Evolutionary conservation across 1,140 invertebrate species (phyloP).

Genomic region (Hycleus phaleratus): DNA sequence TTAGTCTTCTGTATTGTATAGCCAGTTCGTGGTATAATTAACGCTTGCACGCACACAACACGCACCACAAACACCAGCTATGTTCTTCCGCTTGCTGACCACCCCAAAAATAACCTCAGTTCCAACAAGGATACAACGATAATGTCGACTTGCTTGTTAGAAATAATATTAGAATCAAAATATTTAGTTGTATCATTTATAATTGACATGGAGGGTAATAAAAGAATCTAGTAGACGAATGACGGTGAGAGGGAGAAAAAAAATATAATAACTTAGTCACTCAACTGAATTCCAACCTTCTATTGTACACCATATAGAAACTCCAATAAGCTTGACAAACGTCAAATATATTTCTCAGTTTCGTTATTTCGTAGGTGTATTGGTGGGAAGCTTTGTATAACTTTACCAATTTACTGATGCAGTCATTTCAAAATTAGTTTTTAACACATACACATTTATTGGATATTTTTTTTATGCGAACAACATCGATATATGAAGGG

Average conservation of each 20-base stretch:
- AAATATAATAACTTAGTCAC: too few species aligned
- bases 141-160: too few species aligned
- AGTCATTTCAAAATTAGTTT: conserved; percentile 19
- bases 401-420: conserved; percentile 21
- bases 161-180: too few species aligned
- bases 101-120: conserved; percentile 24
- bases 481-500: not conserved
- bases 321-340: not conserved
- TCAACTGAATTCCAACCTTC: not conserved
- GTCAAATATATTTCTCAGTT: not conserved
- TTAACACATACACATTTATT: not conserved
- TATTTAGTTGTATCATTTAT: too few species aligned
- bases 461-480: not conserved
- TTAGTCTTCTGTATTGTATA: conserved; percentile 17
- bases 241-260: too few species aligned
- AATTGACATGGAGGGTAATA: too few species aligned
- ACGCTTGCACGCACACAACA: conserved; percentile 31
- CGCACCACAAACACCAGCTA: conserved; percentile 27
- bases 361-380: not conserved
- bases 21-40: conserved; percentile 31
- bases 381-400: conserved; percentile 3
- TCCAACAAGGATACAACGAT: conserved; percentile 1
- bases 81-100: conserved; percentile 27
- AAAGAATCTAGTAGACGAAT: too few species aligned
- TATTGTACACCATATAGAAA: not conserved